Evolutionary conservation across 2,888 invertebrate genomes (phyloP), one percentile per base, ranked within the genome.

Genomic region (Octodonta nipae): DNA sequence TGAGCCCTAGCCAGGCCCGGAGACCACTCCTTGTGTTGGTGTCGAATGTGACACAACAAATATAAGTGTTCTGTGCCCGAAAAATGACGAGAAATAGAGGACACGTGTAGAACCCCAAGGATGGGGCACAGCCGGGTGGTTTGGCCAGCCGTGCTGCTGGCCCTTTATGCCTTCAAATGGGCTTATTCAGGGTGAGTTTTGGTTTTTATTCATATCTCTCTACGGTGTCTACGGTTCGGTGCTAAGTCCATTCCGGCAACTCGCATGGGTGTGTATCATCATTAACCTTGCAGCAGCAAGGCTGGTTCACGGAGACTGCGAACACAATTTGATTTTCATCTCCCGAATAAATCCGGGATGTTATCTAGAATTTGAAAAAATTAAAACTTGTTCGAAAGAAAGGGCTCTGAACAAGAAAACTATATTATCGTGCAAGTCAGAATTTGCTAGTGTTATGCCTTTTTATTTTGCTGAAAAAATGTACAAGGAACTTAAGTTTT

Each of bases 81-180:
- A 16, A 49, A 39, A 45, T 45, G 45, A 39, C 45, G 45, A 45
- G 41, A 35, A 38, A 33, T 32, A 58, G 57, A 58, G 61, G 59
- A 58, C 63, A 61, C 61, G 64, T 63, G 60, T 61, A 61, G 60
- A 57, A 55, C 58, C 61, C 58, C 61, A 58, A 56, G 59, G 50
- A 59, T 58, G 60, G 58, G 58, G 58, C 56, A 53, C 55, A 56
- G 71, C 70, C 65, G 68, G 56, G 54, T 58, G 56, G 70, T 66
- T 64, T 70, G 49, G 66, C 61, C 61, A 59, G 66, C 49, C 49
- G 47, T 41, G 49, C 49, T 51, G 60, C 66, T 73, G 64, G 68
- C 68, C 64, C 66, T 74, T 11, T 12, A 38, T 58, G 67, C 68
- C 60, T 49, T 58, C 34, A 51, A 50, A 40, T 55, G 53, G 56